A percentile compares a stretch with the other conserved stretches of the same genome.
Conservation (phyloP, 2,888 invertebrate species). For the Caprella mutica region DNA sequence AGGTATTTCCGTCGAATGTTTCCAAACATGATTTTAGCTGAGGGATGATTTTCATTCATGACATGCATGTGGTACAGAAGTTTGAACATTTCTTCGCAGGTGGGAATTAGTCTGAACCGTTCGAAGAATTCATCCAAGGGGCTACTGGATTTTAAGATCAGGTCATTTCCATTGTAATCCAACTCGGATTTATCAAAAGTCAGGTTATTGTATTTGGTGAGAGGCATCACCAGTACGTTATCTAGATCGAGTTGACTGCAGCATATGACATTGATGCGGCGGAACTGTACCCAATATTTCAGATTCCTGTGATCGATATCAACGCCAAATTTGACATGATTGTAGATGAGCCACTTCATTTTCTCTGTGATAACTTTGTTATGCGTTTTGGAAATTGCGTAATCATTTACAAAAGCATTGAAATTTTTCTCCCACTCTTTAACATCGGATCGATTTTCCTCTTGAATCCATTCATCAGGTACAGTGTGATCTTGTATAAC, state of each 20-base stretch:
- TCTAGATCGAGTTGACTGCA: neutral
- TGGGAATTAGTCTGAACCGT: neutral
- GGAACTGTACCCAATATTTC: conserved; percentile 10
- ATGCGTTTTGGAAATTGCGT: conserved; percentile 4
- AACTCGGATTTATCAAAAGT: no score
- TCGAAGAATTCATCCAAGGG: neutral
- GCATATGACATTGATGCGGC: conserved; percentile 4
- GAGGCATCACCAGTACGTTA: conserved; percentile 2
- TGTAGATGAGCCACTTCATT: conserved; percentile 6
- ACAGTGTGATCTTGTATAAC: conserved; percentile 4
- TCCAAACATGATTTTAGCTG: neutral
- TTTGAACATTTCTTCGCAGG: neutral
- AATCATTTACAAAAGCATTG: neutral
- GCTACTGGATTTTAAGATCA: no score
- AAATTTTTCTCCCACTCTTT: neutral
- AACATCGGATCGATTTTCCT: no score
- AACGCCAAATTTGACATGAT: no score
- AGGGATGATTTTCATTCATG: conserved; percentile 1
- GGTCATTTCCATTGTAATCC: no score
- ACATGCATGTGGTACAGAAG: conserved; percentile 2
- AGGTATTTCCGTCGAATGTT: conserved; percentile 4
- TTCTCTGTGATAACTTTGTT: conserved; percentile 5
- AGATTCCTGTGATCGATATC: conserved; percentile 3
- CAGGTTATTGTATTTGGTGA: conserved; percentile 6
- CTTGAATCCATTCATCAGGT: conserved; percentile 2